A percentile compares a stretch with the other conserved stretches of the same genome.
phyloP scores from a whole-genome alignment of 2,113 vertebrate genomes.

The Anhinga rufa region DNA sequence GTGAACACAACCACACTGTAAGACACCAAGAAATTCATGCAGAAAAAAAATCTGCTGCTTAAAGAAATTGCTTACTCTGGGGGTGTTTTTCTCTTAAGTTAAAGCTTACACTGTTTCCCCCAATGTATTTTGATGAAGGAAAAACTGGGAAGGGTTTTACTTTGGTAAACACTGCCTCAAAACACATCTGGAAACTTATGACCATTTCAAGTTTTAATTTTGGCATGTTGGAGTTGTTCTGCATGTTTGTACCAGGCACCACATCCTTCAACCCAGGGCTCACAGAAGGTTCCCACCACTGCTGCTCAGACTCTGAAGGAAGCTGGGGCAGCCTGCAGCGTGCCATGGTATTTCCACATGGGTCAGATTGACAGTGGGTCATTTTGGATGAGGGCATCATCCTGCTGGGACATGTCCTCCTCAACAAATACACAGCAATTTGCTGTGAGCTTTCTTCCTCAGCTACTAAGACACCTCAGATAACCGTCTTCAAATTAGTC shows the following conservation, averaged over 20 bases:
- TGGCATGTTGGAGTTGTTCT: rapidly evolving
- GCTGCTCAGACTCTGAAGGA: background rate
- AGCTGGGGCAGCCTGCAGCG: background rate
- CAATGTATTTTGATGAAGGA: background rate
- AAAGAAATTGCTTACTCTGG: background rate
- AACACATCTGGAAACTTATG: background rate
- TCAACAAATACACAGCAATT: background rate
- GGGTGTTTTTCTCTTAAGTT: background rate
- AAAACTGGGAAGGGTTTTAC: background rate
- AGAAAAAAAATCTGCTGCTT: background rate
- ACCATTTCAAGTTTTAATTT: background rate
- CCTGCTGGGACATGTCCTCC: background rate
- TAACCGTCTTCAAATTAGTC: background rate
- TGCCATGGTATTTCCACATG: rapidly evolving
- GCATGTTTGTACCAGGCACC: background rate
- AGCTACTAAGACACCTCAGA: background rate
- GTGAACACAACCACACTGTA: rapidly evolving
- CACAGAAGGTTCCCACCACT: background rate
- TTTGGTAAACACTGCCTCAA: background rate
- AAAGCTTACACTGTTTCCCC: background rate
- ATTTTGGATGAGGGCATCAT: background rate
- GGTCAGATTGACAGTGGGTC: background rate
- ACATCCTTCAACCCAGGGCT: background rate
- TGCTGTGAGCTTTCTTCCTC: background rate
- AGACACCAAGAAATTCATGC: background rate